Evolutionary conservation across 2,113 vertebrate genomes (phyloP), one percentile per base, ranked within the genome.

Genomic region (Alces alces): DNA sequence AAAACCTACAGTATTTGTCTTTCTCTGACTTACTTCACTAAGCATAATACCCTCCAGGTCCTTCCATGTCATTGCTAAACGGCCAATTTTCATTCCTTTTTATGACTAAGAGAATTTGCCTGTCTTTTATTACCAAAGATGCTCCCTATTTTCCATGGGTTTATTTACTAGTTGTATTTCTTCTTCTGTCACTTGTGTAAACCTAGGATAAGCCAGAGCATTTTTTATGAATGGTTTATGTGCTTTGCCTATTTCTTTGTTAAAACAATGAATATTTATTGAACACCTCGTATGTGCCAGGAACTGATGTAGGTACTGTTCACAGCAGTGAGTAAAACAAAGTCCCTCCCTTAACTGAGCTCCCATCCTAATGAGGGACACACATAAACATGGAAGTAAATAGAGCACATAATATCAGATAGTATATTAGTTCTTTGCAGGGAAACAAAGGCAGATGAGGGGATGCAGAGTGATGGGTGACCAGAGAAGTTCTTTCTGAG

Each of bases 341-440:
- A n/a, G 57, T 39, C 33, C 50, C 36, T n/a, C 33, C 30, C 23
- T 39, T 36, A 12, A 1, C 55, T 6, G 64, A 64, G 28, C 23
- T 52, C 86, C 79, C 14, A 5, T 25, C 15, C 19, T 19, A 2
- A 6, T 7, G 36, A 79, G 28, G 57, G 30, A 39, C 5, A 1
- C 11, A 55, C 33, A 5, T 2, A 3, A 57, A 16, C 57, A 25
- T 0, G 10, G 4, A 6, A 25, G 2, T 6, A 21, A 70, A 15
- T 1, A 23, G 11, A 84, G 36, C 13, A 36, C 43, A 14, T 7
- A 10, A 11, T 11, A 9, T 36, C 52, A 13, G 17, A 12, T 6
- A 1, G 45, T 21, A 50, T 39, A 16, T 5, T 58, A 43, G 47
- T 33, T 17, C 52, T 43, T 2, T 15, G 43, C 36, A 76, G 61